These are phyloP conservation scores for Calyptomena viridis DNA, from an alignment of 2,113 vertebrate species.

Conservation along the genomic window DNA sequence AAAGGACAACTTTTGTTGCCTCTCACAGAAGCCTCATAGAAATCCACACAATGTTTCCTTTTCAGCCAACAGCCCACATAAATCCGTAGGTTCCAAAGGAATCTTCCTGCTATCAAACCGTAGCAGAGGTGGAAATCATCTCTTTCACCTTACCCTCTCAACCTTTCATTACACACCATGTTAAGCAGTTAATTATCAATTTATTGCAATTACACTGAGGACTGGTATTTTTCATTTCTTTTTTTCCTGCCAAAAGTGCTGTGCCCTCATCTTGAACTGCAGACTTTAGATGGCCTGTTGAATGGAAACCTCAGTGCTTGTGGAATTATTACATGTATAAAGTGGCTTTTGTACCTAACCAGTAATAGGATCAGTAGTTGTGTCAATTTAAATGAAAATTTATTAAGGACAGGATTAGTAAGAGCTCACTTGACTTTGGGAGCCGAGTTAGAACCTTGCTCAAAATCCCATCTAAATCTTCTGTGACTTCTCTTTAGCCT, in stretches of 20 bases:
- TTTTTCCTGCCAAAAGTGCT: not conserved
- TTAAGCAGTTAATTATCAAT: not conserved
- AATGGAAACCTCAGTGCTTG: not conserved
- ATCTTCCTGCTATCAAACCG: not conserved
- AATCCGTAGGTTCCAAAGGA: not conserved
- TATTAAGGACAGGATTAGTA: not conserved
- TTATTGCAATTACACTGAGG: not conserved
- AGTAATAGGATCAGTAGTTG: not conserved
- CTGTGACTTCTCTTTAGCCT: not conserved
- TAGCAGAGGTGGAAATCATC: not conserved
- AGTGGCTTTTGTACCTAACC: not conserved
- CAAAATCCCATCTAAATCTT: not conserved
- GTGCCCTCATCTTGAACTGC: not conserved
- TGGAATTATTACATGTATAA: not conserved
- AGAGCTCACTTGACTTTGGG: not conserved
- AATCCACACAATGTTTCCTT: constrained; percentile 33
- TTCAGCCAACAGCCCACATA: not conserved
- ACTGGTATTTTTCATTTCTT: not conserved
- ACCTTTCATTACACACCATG: not conserved
- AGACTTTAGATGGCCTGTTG: not conserved
- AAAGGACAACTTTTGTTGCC: constrained; percentile 45
- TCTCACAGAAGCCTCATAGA: constrained; percentile 44
- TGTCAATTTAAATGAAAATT: constrained; percentile 18
- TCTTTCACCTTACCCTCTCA: not conserved
- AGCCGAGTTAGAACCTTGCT: not conserved